Percentiles rank a stretch among this genome's conserved stretches.
These are phyloP conservation scores for Crotophaga sulcirostris DNA, from an alignment of 2,113 vertebrate genomes.

Conservation along the genomic window DNA sequence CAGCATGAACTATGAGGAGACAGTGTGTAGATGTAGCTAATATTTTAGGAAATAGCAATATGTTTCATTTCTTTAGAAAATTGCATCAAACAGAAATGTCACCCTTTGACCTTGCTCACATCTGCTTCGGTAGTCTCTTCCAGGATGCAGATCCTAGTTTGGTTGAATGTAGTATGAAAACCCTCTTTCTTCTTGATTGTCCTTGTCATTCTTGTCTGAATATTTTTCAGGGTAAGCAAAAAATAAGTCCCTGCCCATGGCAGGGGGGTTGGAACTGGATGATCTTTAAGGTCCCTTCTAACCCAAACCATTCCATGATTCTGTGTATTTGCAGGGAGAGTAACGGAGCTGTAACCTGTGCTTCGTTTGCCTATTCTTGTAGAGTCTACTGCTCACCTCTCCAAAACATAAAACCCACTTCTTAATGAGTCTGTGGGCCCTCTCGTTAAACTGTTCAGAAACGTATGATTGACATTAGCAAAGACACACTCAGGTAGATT, in stretches of 20 bases:
- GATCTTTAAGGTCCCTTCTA: no score
- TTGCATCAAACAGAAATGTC: background rate
- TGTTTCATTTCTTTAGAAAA: background rate
- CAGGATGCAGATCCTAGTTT: background rate
- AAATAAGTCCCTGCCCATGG: no score
- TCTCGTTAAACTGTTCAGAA: background rate
- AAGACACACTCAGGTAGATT: background rate
- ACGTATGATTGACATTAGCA: background rate
- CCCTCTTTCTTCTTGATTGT: background rate
- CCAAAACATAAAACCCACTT: background rate
- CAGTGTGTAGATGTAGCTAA: background rate
- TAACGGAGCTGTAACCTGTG: background rate
- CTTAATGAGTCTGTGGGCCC: background rate
- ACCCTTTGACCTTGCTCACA: background rate
- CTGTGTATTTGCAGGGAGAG: background rate
- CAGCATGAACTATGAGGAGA: background rate
- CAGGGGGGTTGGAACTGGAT: no score
- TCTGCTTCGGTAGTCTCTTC: background rate
- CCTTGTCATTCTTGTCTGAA: background rate
- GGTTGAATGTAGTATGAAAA: background rate
- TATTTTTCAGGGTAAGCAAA: background rate
- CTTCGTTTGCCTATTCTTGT: background rate
- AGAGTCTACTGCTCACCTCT: background rate
- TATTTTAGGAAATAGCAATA: background rate
- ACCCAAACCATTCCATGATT: no score